Evolutionary conservation across 2,113 vertebrate genomes (phyloP).

Genomic region (Coracopsis vasa): DNA sequence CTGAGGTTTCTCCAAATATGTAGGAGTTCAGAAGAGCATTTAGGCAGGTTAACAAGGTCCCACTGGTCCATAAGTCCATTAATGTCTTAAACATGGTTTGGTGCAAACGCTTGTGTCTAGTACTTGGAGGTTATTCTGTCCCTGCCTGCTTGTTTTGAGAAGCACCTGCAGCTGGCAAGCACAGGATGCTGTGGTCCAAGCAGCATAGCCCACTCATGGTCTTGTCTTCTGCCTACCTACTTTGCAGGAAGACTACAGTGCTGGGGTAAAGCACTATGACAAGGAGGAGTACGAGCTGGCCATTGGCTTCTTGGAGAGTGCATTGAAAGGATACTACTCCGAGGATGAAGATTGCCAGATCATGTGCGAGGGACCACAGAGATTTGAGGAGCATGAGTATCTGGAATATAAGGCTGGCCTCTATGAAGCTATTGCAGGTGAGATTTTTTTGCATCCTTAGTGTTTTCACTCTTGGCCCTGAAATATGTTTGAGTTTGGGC

Average conservation of each 20-base stretch:
- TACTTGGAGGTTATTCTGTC: background rate
- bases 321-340: constrained; percentile 82
- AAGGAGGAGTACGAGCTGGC: constrained; percentile 78
- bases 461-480: background rate
- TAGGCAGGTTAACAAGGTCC: background rate
- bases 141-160: background rate
- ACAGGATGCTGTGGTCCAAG: background rate
- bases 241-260: constrained; percentile 83
- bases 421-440: constrained; percentile 92
- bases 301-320: constrained; percentile 82
- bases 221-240: background rate
- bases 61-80: background rate
- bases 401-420: constrained; percentile 85
- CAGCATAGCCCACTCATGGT: rapidly evolving
- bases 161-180: background rate
- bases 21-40: background rate
- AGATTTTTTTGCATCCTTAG: background rate
- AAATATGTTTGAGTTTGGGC: background rate
- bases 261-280: constrained; percentile 84
- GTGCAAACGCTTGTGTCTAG: background rate
- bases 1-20: background rate
- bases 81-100: background rate
- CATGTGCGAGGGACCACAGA: constrained; percentile 87
- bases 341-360: constrained; percentile 87
- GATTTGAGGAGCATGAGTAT: constrained; percentile 84